Base-by-base conservation (phyloP, 2,113 vertebrate species). In the Indri indri region DNA sequence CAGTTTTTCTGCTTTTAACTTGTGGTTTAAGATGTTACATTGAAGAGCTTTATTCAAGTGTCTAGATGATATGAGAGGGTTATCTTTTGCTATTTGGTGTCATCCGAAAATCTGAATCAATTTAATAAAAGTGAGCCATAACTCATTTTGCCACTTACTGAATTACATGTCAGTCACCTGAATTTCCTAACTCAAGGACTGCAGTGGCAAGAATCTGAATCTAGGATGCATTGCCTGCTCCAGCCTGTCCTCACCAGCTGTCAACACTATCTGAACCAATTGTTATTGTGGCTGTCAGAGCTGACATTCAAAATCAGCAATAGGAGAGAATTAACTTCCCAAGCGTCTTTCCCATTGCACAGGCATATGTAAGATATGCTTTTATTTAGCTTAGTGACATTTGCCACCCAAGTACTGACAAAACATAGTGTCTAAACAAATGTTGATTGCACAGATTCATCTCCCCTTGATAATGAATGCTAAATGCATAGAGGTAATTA, bases 261-360 rank as follows among this genome's bases (percentile, higher is more conserved):
- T 98, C 98, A 98, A 52, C 95, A 96, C 45, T 65, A 83, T 91
- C 91, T 97, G 88, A 86, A 98, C 89, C 86, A 97, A 94, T 97
- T 97, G 95, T 93, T 94, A 89, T 13, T 95, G 63, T 79, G 84
- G 66, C 95, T 98, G 97, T 98, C 97, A 98, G 88, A 98, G 95
- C 66, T 95, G 98, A 98, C 98, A 96, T 50, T 95, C 50, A 8
- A 97, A 86, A 96, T 98, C 97, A 98, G 70, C 71, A 63, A 86
- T 40, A 95, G 95, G 96, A 63, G 74, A 93, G 96, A 96, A 97
- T 98, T 98, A 98, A 96, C 88, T 98, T 97, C 71, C 47, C 91
- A 88, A 37, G 76, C 94, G 47, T 95, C 92, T 97, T 93, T 97
- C 95, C 94, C 92, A 68, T 96, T 90, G 52, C 68, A 81, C 30